Percentiles rank a stretch among this genome's conserved stretches.
Evolutionary conservation across 2,113 vertebrate species (phyloP).

Genomic region (Arothron firmamentum): DNA sequence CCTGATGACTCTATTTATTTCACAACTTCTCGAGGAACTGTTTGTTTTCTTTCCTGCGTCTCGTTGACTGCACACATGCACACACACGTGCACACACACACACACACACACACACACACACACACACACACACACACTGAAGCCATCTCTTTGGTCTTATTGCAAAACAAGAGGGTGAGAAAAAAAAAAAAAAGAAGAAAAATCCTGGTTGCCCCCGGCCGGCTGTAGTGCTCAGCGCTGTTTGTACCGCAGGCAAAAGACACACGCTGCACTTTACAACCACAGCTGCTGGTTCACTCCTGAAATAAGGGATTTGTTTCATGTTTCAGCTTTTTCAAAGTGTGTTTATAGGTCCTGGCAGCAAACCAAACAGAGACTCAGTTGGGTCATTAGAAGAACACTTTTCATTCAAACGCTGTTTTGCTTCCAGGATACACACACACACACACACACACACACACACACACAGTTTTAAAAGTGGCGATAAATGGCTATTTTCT

Average conservation of each 20-base stretch:
- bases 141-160: constrained; percentile 9
- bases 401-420: constrained; percentile 32
- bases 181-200: neutral
- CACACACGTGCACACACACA: neutral
- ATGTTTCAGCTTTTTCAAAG: constrained; percentile 29
- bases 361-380: constrained; percentile 49
- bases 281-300: constrained; percentile 33
- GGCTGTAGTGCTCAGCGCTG: constrained; percentile 5
- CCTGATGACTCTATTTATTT: constrained; percentile 29
- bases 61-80: neutral
- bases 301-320: constrained; percentile 24
- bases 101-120: neutral
- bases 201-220: neutral
- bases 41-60: constrained; percentile 28
- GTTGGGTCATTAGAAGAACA: constrained; percentile 44
- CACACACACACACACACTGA: neutral
- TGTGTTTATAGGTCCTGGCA: constrained; percentile 40
- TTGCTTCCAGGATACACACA: constrained; percentile 35
- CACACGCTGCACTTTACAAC: constrained; percentile 21
- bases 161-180: neutral
- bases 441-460: constrained; percentile 23
- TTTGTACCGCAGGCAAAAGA: constrained; percentile 25
- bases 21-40: constrained; percentile 18
- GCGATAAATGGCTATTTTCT: constrained; percentile 38
- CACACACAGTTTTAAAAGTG: constrained; percentile 34